These are phyloP conservation scores for Caenorhabditis sulstoni DNA, from an alignment of 2,888 invertebrate genomes.

Conservation along the genomic window DNA sequence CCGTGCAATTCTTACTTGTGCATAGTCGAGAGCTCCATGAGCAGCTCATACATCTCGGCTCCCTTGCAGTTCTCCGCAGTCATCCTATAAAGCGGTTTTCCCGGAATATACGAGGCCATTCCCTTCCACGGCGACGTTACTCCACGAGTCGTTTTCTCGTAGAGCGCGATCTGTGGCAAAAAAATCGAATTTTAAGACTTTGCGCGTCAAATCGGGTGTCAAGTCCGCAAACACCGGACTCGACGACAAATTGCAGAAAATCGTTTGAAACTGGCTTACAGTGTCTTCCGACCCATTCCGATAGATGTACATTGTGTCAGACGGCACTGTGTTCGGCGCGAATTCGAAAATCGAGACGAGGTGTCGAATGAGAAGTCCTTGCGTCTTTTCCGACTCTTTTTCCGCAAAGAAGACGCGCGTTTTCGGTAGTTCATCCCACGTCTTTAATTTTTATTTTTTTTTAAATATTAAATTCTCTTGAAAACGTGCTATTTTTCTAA, in stretches of 20 bases:
- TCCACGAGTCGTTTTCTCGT: conserved; percentile 3
- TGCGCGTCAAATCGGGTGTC: no score
- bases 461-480: not conserved
- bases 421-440: conserved; percentile 15
- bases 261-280: not conserved
- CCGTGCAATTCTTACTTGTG: no score
- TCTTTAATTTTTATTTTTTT: not conserved
- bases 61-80: not conserved
- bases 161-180: conserved; percentile 8
- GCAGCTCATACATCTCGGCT: no score
- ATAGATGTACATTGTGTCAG: not conserved
- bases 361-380: not conserved
- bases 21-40: no score
- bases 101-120: conserved; percentile 10
- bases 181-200: no score
- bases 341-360: not conserved
- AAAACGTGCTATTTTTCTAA: no score
- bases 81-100: not conserved
- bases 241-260: no score
- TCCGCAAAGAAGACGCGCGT: conserved; percentile 6
- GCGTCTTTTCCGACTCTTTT: not conserved
- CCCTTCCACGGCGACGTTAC: conserved; percentile 43
- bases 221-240: no score
- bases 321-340: not conserved
- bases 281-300: not conserved